Evolutionary conservation across 2,113 vertebrate species (phyloP), one percentile per base, ranked within the genome.

Genomic region (Gyps fulvus): DNA sequence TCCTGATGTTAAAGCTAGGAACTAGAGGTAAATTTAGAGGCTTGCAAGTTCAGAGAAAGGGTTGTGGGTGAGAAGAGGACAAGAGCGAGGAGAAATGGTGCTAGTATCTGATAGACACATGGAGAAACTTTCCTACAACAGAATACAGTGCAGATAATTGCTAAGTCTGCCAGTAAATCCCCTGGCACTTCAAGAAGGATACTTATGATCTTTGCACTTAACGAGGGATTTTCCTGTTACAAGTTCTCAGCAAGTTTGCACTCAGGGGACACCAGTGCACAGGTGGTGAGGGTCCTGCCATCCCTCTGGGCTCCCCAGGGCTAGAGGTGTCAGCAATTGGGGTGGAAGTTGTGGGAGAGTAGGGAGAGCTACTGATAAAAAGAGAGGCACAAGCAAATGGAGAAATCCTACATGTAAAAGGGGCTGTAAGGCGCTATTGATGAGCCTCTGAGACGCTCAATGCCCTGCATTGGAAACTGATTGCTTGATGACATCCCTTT

Each of bases 21-120:
- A 3, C 38, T 8, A 0, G 59, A 43, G 80, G 59, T 34, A 31
- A 43, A 89, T 74, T 59, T 42, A 58, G 61, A 91, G 65, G 42
- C 3, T 54, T 40, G 9, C 1, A 29, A 38, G 50, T 67, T 50
- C 61, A 71, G 69, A 47, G 55, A 7, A 40, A 63, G 52, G n/a
- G 13, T 1, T 74, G 59, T 18, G 80, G 63, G 59, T 67, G 55
- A 87, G 42, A 36, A 78, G 74, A 89, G 87, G 77, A 50, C 27
- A 38, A 32, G 36, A 25, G 8, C 27, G 45, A 58, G n/a, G 50
- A 72, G 55, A n/a, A 74, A 25, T 4, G 21, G 27, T 34, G 40
- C 13, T 27, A 2, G 4, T 4, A 25, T 7, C 45, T 61, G 36
- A 29, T 0, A 13, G 47, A 47, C 13, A 63, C 20, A 3, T 0